Conservation (phyloP, 2,888 invertebrate genomes). For the Pterobdella sp. region DNA sequence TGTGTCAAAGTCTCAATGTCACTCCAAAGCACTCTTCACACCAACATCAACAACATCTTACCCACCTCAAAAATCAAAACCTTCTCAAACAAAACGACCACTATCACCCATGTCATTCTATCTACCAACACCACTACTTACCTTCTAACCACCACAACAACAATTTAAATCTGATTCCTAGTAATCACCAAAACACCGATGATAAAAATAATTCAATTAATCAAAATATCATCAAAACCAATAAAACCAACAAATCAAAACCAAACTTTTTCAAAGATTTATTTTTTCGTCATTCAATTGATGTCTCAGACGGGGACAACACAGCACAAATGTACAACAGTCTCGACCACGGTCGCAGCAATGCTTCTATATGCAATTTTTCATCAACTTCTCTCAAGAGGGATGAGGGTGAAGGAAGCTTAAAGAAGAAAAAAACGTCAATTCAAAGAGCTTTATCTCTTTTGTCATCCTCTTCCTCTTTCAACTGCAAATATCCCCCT, state of each 20-base stretch:
- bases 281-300: neutral
- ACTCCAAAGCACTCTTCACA: conserved; percentile 33
- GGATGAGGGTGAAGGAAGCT: neutral
- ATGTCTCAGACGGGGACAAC: neutral
- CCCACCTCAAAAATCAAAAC: too few species aligned
- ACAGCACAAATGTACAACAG: neutral
- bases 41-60: conserved; percentile 28
- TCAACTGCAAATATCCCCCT: neutral
- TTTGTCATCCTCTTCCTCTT: neutral
- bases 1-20: conserved; percentile 38
- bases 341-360: too few species aligned
- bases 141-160: neutral
- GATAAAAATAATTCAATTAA: neutral
- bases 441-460: neutral
- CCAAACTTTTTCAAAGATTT: neutral
- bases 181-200: neutral
- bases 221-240: neutral
- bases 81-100: too few species aligned
- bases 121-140: neutral
- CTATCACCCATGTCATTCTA: neutral
- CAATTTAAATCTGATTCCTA: neutral
- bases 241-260: neutral
- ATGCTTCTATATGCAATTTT: too few species aligned
- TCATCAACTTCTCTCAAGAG: too few species aligned
- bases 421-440: neutral